These are phyloP conservation scores for Centropristis striata DNA, from an alignment of 2,113 vertebrate genomes.

Conservation along the genomic window DNA sequence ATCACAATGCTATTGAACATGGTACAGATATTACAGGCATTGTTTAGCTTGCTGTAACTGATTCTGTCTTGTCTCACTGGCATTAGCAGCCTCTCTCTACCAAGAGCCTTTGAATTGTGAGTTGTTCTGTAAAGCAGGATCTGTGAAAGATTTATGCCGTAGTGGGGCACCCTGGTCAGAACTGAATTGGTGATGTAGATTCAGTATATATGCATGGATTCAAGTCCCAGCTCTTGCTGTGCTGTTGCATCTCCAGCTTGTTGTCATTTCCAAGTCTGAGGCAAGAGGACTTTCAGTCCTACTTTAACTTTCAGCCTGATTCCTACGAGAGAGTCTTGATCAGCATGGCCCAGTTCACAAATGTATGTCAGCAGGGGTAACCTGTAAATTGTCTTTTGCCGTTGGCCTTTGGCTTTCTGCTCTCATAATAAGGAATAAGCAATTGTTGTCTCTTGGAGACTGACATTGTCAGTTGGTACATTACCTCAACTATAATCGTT, in stretches of 20 bases:
- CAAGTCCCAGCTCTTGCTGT: constrained; percentile 15
- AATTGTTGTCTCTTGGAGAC: not conserved
- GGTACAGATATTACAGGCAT: constrained; percentile 28
- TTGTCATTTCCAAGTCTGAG: constrained; percentile 29
- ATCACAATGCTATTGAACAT: constrained; percentile 31
- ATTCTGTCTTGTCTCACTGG: constrained; percentile 35
- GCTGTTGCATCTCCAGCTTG: not conserved
- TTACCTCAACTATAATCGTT: not conserved
- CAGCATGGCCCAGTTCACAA: constrained; percentile 7
- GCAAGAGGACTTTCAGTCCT: constrained; percentile 17
- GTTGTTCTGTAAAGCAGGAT: constrained; percentile 22
- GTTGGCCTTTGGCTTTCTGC: constrained; percentile 23
- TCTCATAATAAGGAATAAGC: not conserved
- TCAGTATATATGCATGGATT: constrained; percentile 22
- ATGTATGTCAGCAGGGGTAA: not conserved
- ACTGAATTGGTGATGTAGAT: constrained; percentile 29
- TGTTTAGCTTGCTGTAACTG: constrained; percentile 38
- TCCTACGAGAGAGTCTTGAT: constrained; percentile 13
- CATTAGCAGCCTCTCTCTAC: constrained; percentile 27
- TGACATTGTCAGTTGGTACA: constrained; percentile 22
- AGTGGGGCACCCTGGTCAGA: constrained; percentile 14
- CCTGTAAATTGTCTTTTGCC: constrained; percentile 3
- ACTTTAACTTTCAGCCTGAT: constrained; percentile 8
- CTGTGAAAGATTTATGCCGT: constrained; percentile 32
- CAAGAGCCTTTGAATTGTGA: constrained; percentile 42